Base-by-base conservation (phyloP, 2,888 invertebrate species). In the Aleiodes leptofemur region DNA sequence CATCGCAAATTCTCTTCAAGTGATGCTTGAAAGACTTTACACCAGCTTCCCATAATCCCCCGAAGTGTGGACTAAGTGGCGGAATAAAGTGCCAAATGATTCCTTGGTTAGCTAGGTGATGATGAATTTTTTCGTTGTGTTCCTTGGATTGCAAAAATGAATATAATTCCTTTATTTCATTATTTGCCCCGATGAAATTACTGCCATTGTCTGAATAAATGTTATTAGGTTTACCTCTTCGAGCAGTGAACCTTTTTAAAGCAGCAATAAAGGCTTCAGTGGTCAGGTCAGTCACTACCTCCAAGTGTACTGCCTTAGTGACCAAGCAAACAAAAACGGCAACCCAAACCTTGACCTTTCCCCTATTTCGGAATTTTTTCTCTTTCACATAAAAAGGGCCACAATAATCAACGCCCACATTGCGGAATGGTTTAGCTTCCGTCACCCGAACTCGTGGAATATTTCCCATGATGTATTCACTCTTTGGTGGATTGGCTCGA, bases 81-180 rank as follows among this genome's bases (percentile, higher is more conserved):
- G 83, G 80, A 43, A 79, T 82, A 64, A 84, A 84, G 9, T 81
- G 69, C 83, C 83, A 85, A 5, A 51, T 43, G 3, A 77, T 77
- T 78, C 75, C 9, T 51, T 51, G 51, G 8, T 8, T 14, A 8
- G 51, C 9, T 4, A 51, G 51, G 8, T 51, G 51, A 0, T 11
- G n/a, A 3, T 56, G 53, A 0, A 76, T 50, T 3, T 0, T n/a
- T 0, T 57, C 38, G 51, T 75, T 64, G 34, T 77, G 75, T 1
- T 16, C 3, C 1, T 59, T n/a, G 0, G 72, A 72, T 3, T 72
- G 43, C 0, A 73, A 11, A 11, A 29, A 3, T 4, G 51, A 31
- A 16, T 61, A 69, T 0, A 82, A 13, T 48, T 80, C 78, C 14
- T 77, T 72, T 1, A 84, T 53, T 16, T 55, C 50, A 4, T 43